Evolutionary conservation across 2,888 invertebrate species (phyloP), one percentile per base, ranked within the genome.

Genomic region (Hecatera dysodea): DNA sequence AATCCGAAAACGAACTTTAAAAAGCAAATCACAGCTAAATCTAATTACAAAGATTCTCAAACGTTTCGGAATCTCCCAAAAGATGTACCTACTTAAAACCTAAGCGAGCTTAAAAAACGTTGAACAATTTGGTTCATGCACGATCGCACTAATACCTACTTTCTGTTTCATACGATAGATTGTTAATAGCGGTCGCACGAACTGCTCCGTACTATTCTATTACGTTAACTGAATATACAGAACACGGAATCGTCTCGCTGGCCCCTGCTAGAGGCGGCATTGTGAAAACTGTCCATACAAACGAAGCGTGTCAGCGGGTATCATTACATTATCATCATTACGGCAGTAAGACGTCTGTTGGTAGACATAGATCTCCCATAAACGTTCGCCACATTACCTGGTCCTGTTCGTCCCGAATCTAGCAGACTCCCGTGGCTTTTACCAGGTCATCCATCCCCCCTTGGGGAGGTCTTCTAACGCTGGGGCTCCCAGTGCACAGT

Each of bases 111-210:
- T 68, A 68, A 73, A 78, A 81, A 72, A 50, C 57, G 33, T 73
- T 72, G 74, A 78, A 78, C 78, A 81, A 75, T 85, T 79, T 67
- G 72, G 75, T 82, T 82, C 78, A 84, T 79, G 84, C 84, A 85
- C 83, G 86, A 85, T 64, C 72, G 74, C 67, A 52, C 67, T 77
- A 80, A 79, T 66, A 29, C 46, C 55, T 61, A 62, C 72, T 75
- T 79, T 78, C 69, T 76, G 65, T 75, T 83, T 81, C 74, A 77
- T 72, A 78, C 77, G 72, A 85, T 81, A 67, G 73, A 86, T 74
- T 78, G 82, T 80, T 83, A 85, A 86, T 82, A 64, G 73, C 67
- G 52, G 19, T 73, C 80, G 81, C 83, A 83, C 83, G 80, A 85
- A 76, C 74, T 29, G 46, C 48, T 52, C 62, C 11, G 56, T 44